A percentile compares a stretch with the other conserved stretches of the same genome.
phyloP scores from a whole-genome alignment of 2,797 vertebrate species.

The Scomberomorus guttatus region DNA sequence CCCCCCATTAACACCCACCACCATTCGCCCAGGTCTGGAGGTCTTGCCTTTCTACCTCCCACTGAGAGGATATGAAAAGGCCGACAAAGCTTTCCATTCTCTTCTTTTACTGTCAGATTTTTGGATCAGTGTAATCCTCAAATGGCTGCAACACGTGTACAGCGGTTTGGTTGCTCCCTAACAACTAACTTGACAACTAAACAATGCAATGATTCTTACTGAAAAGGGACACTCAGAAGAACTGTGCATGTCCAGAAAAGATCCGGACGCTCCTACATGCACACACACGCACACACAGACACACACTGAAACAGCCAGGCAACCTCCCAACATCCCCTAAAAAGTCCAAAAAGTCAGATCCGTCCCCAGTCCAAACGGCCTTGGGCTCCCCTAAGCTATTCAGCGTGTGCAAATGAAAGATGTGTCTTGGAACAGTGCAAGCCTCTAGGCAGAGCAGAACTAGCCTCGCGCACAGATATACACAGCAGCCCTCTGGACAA shows the following conservation, averaged over 20 bases:
- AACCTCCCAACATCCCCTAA: conserved; percentile 61
- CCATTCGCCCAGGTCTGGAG: conserved; percentile 73
- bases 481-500: conserved; percentile 83
- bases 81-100: conserved; percentile 82
- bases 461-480: conserved; percentile 67
- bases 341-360: conserved; percentile 68
- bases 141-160: conserved; percentile 79
- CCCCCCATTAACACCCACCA: conserved; percentile 72
- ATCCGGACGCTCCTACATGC: conserved; percentile 46
- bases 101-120: conserved; percentile 80
- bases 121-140: conserved; percentile 81
- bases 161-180: conserved; percentile 81
- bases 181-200: conserved; percentile 80
- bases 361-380: conserved; percentile 69
- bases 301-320: conserved; percentile 48
- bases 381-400: conserved; percentile 76
- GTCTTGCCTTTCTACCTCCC: conserved; percentile 83
- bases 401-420: conserved; percentile 83
- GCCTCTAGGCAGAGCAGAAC: conserved; percentile 73
- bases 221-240: conserved; percentile 62
- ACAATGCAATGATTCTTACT: conserved; percentile 68
- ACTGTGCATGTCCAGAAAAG: conserved; percentile 61
- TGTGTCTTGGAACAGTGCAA: conserved; percentile 74
- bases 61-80: conserved; percentile 81
- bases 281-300: conserved; percentile 31